These are phyloP conservation scores for Lota lota DNA, from an alignment of 2,113 vertebrate genomes.

Conservation along the genomic window DNA sequence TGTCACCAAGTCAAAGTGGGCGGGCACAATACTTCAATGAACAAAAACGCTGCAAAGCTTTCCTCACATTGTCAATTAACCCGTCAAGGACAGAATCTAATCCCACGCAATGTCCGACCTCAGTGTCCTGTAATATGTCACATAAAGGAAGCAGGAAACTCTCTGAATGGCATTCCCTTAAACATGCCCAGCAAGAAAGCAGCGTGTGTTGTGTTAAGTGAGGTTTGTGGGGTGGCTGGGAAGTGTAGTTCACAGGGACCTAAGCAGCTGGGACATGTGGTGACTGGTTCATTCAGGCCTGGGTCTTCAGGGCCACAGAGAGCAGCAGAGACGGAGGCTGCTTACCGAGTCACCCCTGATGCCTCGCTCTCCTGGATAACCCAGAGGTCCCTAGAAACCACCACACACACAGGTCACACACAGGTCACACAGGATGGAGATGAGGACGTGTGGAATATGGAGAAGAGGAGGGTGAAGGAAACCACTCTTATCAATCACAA, in stretches of 20 bases:
- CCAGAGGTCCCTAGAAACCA: slow-evolving; percentile 78
- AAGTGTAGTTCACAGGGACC: slow-evolving; percentile 43
- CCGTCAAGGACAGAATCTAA: no score
- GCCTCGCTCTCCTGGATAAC: slow-evolving; percentile 84
- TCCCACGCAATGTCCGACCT: no score
- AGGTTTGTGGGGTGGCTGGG: slow-evolving; percentile 25
- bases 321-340: slow-evolving; percentile 10
- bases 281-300: slow-evolving; percentile 14
- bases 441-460: background rate
- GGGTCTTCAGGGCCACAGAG: slow-evolving; percentile 9
- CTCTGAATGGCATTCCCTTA: no score
- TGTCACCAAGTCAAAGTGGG: no score
- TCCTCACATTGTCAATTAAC: no score
- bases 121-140: no score
- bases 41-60: background rate
- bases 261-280: slow-evolving; percentile 44
- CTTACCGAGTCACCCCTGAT: slow-evolving; percentile 82
- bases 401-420: background rate
- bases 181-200: background rate
- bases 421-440: slow-evolving; percentile 16
- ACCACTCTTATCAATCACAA: no score
- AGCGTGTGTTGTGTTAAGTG: background rate
- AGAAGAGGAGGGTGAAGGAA: background rate
- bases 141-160: no score
- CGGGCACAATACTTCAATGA: background rate